Evolutionary conservation across 2,113 vertebrate genomes (phyloP), one percentile per base, ranked within the genome.

Genomic region (Micromys minutus): DNA sequence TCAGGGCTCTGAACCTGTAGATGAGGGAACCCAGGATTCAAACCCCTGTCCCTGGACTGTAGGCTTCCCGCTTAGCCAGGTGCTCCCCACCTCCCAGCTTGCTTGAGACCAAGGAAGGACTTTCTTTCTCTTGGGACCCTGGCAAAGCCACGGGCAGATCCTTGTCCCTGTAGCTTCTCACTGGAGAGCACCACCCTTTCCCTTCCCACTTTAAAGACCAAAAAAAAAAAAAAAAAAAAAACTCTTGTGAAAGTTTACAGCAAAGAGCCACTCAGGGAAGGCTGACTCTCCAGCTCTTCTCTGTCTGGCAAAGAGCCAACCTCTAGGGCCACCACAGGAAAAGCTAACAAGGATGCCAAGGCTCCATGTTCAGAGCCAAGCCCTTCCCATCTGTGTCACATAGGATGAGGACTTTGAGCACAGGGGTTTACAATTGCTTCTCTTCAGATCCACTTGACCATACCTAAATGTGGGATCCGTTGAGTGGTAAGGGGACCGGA

Each of bases 361-460:
- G 47, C 24, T 39, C 17, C 22, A 36, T 10, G 45, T 31, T 31
- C 81, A 65, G 63, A 86, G 42, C 36, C 34, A 47, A 24, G 21
- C 19, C 31, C 50, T 42, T 55, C 77, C 26, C 7, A 2, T 19
- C 3, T 8, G 7, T 52, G 47, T 24, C 81, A 85, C 22, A 36
- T 1, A 0, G 24, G 11, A 7, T 3, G 80, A 92, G 4, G 7
- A 31, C 26, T 65, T 1, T 1, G 9, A n/a, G 34, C n/a, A 2
- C 3, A 2, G 17, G 26, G 31, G 19, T 42, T 36, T 71, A 50
- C 69, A 50, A 34, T 81, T 42, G 4, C 36, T 80, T 88, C 50
- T 95, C 63, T 36, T 67, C 47, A 7, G 50, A 50, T 10, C 17
- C 26, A 75, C 7, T 13, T 42, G 57, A 52, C n/a, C 21, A 7